Evolutionary conservation across 1,140 invertebrate species (phyloP), one percentile per base, ranked within the genome.

Genomic region (Hycleus phaleratus): DNA sequence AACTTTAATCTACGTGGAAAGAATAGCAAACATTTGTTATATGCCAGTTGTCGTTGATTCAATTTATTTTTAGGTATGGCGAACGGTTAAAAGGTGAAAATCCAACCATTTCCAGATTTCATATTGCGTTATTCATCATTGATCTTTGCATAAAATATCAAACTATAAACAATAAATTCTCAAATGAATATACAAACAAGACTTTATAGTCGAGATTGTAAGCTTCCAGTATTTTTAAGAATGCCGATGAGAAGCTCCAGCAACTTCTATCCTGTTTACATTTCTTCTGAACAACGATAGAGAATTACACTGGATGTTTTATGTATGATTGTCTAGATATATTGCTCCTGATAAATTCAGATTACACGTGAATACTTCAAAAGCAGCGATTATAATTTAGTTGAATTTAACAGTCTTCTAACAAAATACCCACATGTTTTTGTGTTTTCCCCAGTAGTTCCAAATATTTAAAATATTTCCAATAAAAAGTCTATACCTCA

Each of bases 1-100:
- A 55, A 55, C 52, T 55, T 55, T 55, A 55, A 55, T 55, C 52
- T 55, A 55, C 52, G 52, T 55, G 52, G 44, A 55, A 55, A 55
- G 52, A 55, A 44, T 57, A 38, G 38, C 25, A 38, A 57, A 44
- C 42, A 57, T 50, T 57, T 57, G 55, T 49, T 57, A 49, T 57
- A 42, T 57, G 55, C 40, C 48, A 57, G 48, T 50, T 49, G 45
- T 57, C 32, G 56, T 46, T 46, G 39, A 49, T 58, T 49, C 56
- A 58, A 49, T 58, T 51, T 51, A 51, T 58, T 57, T 57, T 26
- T 43, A 24, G 38, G 9, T 7, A 54, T 54, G 51, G 42, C 52
- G 26, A 24, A 18, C 18, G 45, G 38, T 46, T 55, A 26, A 46
- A 55, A 53, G 40, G 51, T 42, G 45, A 53, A 53, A 53, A 42